phyloP scores from a whole-genome alignment of 2,113 vertebrate species.

The Conger conger region DNA sequence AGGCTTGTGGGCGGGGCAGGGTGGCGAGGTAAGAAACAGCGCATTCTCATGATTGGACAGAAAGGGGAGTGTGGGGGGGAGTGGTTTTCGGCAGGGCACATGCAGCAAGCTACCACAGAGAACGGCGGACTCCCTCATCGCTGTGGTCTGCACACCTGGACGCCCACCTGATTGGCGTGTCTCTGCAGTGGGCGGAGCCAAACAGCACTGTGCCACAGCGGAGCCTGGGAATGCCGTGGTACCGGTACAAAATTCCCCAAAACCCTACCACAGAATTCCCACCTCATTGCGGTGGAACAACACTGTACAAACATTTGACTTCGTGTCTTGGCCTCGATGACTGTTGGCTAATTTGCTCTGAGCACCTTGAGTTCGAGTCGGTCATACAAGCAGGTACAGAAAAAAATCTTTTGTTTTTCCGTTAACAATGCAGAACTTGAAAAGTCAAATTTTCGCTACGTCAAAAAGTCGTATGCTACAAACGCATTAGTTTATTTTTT shows the following conservation, averaged over 20 bases:
- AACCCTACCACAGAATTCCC: background rate
- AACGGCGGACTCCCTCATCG: background rate
- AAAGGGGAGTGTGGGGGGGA: background rate
- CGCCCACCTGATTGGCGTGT: no score
- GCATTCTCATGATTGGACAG: background rate
- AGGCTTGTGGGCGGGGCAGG: conserved; percentile 42
- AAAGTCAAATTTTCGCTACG: conserved; percentile 34
- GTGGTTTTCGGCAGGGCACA: background rate
- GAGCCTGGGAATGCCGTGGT: background rate
- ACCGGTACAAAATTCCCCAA: background rate
- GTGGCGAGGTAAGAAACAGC: conserved; percentile 15
- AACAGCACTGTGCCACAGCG: background rate
- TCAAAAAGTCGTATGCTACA: conserved; percentile 62
- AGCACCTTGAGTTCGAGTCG: background rate
- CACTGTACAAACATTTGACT: background rate
- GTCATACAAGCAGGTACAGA: conserved; percentile 23
- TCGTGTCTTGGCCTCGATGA: background rate
- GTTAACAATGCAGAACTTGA: conserved; percentile 53
- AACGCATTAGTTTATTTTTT: conserved; percentile 59
- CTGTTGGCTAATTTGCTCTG: background rate
- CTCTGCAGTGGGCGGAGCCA: background rate
- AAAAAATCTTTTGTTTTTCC: conserved; percentile 36
- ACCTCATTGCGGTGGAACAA: background rate
- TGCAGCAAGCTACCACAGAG: background rate
- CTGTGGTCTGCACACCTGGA: no score